Conservation (phyloP, 2,888 invertebrate genomes). For the Thera obeliscata region DNA sequence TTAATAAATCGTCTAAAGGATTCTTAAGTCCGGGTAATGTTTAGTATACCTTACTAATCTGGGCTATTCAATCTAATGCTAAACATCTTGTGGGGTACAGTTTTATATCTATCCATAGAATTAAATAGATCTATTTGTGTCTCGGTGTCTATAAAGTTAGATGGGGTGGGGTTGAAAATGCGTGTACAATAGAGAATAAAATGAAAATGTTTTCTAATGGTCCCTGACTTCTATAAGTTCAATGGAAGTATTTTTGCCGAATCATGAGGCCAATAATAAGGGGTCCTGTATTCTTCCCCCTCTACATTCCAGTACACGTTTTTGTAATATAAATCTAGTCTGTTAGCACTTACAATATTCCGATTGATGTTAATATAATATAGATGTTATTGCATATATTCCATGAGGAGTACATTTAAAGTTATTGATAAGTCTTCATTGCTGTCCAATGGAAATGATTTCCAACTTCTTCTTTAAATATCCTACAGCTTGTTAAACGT, state of each 20-base stretch:
- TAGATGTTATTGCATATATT: conserved; percentile 9
- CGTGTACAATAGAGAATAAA: neutral
- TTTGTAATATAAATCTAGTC: conserved; percentile 30
- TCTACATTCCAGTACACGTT: conserved; percentile 3
- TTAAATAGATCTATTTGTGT: neutral
- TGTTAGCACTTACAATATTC: conserved; percentile 27
- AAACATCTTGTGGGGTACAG: neutral
- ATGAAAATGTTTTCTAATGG: too few relatives aligned
- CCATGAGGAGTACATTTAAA: conserved; percentile 9
- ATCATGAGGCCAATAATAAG: neutral
- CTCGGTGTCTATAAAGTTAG: neutral
- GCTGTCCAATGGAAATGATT: neutral
- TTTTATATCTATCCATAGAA: neutral
- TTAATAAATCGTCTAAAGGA: neutral
- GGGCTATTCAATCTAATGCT: too few relatives aligned
- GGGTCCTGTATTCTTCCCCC: neutral
- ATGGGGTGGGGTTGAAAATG: neutral
- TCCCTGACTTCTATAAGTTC: too few relatives aligned
- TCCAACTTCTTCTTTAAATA: neutral
- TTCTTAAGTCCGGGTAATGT: neutral
- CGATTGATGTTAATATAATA: conserved; percentile 17
- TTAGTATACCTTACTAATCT: too few relatives aligned
- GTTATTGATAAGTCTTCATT: neutral
- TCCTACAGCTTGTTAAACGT: neutral
- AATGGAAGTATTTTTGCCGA: neutral